Percentiles rank a stretch among this genome's conserved stretches.
Evolutionary conservation across 2,797 vertebrate species (phyloP).

Genomic region (Poliocrania exsul): DNA sequence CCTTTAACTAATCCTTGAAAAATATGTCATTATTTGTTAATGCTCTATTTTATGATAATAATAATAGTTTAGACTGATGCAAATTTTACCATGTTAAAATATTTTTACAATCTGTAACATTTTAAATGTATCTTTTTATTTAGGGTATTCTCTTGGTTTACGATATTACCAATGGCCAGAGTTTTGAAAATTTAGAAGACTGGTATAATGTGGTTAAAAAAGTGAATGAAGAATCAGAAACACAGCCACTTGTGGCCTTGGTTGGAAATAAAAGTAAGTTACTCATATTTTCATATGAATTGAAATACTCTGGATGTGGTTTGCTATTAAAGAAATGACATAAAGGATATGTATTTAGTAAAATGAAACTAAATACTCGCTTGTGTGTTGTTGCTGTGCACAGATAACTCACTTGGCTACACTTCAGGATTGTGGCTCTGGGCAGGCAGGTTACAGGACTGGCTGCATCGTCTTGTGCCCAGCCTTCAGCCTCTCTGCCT

Average conservation of each 20-base stretch:
- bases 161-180: constrained; percentile 97
- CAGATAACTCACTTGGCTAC: neutral
- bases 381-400: neutral
- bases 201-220: constrained; percentile 95
- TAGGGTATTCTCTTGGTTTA: constrained; percentile 97
- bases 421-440: neutral
- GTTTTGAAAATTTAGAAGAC: constrained; percentile 98
- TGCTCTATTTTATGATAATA: neutral
- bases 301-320: neutral
- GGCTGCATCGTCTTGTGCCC: neutral
- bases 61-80: neutral
- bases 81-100: neutral
- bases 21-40: neutral
- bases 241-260: constrained; percentile 89
- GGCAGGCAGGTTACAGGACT: neutral
- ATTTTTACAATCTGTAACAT: neutral
- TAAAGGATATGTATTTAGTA: neutral
- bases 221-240: constrained; percentile 91
- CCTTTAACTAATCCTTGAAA: neutral
- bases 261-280: constrained; percentile 98
- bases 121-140: constrained; percentile 50
- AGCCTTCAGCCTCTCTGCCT: neutral
- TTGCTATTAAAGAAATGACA: neutral
- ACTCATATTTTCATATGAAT: constrained; percentile 4
- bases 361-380: neutral